Evolutionary conservation across 2,113 vertebrate genomes (phyloP).

Genomic region (Microcebus tavaratra): DNA sequence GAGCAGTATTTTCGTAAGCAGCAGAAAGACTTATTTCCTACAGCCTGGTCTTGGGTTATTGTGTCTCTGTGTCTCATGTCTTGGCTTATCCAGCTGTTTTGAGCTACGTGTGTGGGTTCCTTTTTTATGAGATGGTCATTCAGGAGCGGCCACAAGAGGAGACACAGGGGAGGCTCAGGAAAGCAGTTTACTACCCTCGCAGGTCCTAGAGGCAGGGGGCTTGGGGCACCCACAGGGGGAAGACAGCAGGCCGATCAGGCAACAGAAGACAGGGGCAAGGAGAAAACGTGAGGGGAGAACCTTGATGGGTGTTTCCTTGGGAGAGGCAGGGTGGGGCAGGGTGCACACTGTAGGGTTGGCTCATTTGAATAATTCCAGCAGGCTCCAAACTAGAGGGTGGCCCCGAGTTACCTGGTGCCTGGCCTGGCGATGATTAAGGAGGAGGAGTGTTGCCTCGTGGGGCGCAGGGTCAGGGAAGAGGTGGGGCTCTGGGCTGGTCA

Average conservation of each 20-base stretch:
- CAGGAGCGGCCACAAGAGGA: background rate
- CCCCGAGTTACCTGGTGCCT: background rate
- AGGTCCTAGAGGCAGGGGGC: background rate
- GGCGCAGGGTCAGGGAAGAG: background rate
- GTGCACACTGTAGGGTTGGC: background rate
- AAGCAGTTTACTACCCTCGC: background rate
- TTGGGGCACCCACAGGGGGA: background rate
- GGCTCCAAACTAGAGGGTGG: background rate
- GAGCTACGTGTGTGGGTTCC: background rate
- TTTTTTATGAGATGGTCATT: background rate
- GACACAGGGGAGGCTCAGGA: background rate
- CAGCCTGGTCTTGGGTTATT: background rate
- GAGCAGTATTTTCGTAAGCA: conserved; percentile 19
- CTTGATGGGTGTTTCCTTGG: background rate
- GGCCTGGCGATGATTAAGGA: background rate
- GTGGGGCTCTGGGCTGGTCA: background rate
- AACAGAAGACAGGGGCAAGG: background rate
- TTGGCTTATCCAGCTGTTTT: background rate
- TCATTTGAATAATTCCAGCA: background rate
- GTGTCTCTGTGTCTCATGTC: background rate
- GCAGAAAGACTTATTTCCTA: background rate
- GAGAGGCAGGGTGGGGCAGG: background rate
- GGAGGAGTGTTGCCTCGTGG: background rate
- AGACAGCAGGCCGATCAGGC: background rate
- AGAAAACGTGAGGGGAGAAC: background rate